A percentile compares a stretch with the other conserved stretches of the same genome.
phyloP scores from a whole-genome alignment of 2,888 invertebrate species.

The Crossocerus cetratus region DNA sequence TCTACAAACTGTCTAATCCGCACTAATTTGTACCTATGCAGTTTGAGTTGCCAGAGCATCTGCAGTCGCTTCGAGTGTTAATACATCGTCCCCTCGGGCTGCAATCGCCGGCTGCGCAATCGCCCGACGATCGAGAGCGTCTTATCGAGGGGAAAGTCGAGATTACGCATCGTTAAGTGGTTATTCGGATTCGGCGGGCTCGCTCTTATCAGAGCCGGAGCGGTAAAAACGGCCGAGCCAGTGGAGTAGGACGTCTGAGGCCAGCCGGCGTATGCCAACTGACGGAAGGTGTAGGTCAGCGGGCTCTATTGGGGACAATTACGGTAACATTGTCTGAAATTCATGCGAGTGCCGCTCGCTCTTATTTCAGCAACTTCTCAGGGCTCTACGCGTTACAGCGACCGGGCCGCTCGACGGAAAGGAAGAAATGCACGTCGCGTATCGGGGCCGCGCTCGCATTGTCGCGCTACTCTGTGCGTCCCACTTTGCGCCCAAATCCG shows the following conservation, averaged over 20 bases:
- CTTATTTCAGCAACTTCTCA: not conserved
- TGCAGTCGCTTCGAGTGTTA: not conserved
- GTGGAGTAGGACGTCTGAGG: not conserved
- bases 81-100: no score
- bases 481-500: conserved; percentile 42
- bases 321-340: not conserved
- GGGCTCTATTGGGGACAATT: not conserved
- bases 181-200: not conserved
- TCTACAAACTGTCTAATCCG: not conserved
- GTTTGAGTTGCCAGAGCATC: not conserved
- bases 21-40: not conserved
- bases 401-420: not conserved
- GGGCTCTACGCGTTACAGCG: conserved; percentile 6
- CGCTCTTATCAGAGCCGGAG: not conserved
- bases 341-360: not conserved
- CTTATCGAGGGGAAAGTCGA: not conserved
- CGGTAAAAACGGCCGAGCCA: not conserved
- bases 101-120: not conserved
- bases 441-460: conserved; percentile 62
- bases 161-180: not conserved
- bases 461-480: conserved; percentile 38
- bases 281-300: not conserved
- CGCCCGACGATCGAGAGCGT: not conserved
- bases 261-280: not conserved
- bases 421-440: conserved; percentile 57